Percentiles rank a stretch among this genome's conserved stretches.
Conservation (phyloP, 2,888 invertebrate species). For the Megaustenia siamemsis region DNA sequence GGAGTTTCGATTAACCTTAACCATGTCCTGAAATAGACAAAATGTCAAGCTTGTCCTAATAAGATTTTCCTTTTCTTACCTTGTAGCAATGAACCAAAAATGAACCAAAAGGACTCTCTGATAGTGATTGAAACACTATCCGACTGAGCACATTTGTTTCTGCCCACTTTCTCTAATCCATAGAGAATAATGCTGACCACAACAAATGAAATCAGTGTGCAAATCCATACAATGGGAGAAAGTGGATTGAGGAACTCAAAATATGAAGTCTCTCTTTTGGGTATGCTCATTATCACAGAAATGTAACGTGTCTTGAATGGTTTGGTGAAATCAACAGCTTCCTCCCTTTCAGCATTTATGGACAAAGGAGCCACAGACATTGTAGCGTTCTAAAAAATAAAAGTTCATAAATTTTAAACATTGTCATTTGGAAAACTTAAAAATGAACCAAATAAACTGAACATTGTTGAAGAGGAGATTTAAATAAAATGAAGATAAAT, state of each 20-base stretch:
- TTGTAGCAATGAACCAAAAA: conserved; percentile 77
- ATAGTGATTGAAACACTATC: conserved; percentile 64
- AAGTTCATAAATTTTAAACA: background rate
- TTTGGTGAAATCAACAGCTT: conserved; percentile 78
- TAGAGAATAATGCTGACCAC: conserved; percentile 76
- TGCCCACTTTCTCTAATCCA: conserved; percentile 71
- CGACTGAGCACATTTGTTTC: background rate
- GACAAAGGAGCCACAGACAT: conserved; percentile 78
- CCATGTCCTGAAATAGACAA: too few relatives aligned
- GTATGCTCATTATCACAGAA: conserved; percentile 75
- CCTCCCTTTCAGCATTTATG: conserved; percentile 76
- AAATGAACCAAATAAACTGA: too few relatives aligned
- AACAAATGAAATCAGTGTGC: conserved; percentile 74
- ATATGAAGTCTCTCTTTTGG: conserved; percentile 71
- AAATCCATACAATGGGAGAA: conserved; percentile 75
- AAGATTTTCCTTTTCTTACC: conserved; percentile 57
- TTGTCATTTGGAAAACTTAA: too few relatives aligned
- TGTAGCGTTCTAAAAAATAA: conserved; percentile 74
- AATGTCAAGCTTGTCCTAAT: too few relatives aligned
- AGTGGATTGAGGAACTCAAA: conserved; percentile 79
- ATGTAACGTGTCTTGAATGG: conserved; percentile 79
- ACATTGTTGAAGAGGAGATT: too few relatives aligned
- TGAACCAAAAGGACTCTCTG: conserved; percentile 78
- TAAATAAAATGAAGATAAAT: too few relatives aligned
- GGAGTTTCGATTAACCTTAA: too few relatives aligned